Conservation (phyloP, 2,113 vertebrate species). For the Tricholaema leucomelas region DNA sequence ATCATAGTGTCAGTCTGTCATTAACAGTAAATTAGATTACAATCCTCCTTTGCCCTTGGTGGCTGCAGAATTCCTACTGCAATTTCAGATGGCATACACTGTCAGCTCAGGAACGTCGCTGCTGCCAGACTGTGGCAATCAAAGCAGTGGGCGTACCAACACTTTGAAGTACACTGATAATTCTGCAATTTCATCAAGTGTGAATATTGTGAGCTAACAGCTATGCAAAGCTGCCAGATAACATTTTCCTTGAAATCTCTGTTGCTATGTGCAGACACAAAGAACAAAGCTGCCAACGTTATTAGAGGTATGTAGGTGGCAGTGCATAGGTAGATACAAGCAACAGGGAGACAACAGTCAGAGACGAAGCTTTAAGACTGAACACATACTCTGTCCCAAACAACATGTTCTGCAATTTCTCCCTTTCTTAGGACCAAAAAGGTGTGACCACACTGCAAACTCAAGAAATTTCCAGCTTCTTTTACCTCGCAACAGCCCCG, state of each 20-base stretch:
- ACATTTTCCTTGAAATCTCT: background rate
- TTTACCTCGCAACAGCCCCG: background rate
- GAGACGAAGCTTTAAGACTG: background rate
- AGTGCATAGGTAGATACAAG: background rate
- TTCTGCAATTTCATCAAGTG: background rate
- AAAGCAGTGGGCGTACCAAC: background rate
- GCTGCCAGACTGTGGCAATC: background rate
- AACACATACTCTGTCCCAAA: fast-evolving
- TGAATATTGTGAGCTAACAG: background rate
- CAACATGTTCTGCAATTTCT: background rate
- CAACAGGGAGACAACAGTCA: background rate
- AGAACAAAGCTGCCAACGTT: background rate
- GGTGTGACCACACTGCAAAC: background rate
- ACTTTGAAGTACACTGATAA: background rate
- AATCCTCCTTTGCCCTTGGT: background rate
- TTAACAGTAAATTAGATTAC: background rate
- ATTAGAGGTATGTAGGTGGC: background rate
- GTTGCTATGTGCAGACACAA: background rate
- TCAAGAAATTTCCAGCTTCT: background rate
- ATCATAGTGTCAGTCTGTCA: background rate
- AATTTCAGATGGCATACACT: background rate
- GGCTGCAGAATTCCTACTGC: background rate
- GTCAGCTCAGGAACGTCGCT: background rate
- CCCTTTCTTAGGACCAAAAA: background rate
- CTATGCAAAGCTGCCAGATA: background rate